phyloP scores from a whole-genome alignment of 2,113 vertebrate genomes.

The Ginglymostoma cirratum region DNA sequence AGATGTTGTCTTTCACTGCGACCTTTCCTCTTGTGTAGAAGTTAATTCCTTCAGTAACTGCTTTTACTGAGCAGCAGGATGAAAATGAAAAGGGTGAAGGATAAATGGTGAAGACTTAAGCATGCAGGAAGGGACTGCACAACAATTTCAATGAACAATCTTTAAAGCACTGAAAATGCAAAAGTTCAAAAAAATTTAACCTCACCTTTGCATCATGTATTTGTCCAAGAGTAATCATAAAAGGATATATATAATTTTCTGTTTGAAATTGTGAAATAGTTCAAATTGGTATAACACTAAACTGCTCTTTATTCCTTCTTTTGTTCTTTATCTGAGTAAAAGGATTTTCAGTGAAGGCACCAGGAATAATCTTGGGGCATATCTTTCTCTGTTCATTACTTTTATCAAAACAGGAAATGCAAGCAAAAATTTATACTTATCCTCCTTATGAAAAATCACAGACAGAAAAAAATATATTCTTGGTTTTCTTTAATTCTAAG shows the following conservation, averaged over 20 bases:
- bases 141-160: background rate
- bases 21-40: background rate
- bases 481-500: background rate
- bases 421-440: background rate
- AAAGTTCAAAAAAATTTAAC: background rate
- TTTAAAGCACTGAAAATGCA: background rate
- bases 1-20: too few relatives aligned
- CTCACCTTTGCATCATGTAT: background rate
- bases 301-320: background rate
- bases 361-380: background rate
- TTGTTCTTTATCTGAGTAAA: background rate
- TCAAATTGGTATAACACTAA: background rate
- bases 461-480: too few relatives aligned
- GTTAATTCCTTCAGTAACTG: background rate
- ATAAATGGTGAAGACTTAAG: background rate
- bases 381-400: background rate
- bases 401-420: background rate
- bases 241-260: background rate
- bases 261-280: background rate
- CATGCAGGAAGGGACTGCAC: background rate
- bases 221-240: background rate
- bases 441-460: background rate
- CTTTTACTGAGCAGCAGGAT: background rate
- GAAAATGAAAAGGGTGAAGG: background rate
- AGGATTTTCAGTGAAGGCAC: background rate